Percentiles rank a stretch among this genome's conserved stretches.
These are phyloP conservation scores for Sitta europaea DNA, from an alignment of 2,113 vertebrate species.

Conservation along the genomic window DNA sequence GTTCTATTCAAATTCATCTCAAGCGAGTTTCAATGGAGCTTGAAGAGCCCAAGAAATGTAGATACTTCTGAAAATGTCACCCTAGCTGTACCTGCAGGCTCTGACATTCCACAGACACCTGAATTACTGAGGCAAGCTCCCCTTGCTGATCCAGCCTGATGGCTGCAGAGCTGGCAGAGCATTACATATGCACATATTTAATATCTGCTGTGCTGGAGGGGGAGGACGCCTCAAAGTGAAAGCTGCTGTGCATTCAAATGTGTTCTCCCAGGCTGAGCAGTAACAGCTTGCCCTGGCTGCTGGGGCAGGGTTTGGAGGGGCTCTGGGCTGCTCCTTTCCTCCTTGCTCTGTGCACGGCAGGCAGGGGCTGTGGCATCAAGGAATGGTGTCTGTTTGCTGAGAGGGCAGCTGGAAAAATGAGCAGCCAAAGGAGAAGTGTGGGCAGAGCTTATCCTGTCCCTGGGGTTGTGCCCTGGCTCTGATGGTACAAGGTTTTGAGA, in stretches of 20 bases:
- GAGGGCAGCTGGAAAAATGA: background rate
- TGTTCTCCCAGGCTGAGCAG: background rate
- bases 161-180: background rate
- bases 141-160: background rate
- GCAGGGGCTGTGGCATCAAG: background rate
- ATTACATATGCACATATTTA: background rate
- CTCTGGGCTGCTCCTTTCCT: background rate
- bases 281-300: background rate
- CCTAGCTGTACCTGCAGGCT: background rate
- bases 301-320: background rate
- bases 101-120: background rate
- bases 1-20: background rate
- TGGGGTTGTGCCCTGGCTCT: background rate
- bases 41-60: background rate
- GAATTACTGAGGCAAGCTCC: background rate
- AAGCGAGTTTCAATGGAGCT: background rate
- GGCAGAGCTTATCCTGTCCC: background rate
- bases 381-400: background rate
- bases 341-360: background rate
- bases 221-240: background rate
- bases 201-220: background rate
- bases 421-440: background rate
- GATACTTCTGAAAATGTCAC: conserved; percentile 15
- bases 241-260: background rate
- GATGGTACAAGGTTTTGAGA: background rate